These are phyloP conservation scores for Chrysotoxum bicinctum DNA, from an alignment of 2,888 invertebrate genomes.

Conservation along the genomic window DNA sequence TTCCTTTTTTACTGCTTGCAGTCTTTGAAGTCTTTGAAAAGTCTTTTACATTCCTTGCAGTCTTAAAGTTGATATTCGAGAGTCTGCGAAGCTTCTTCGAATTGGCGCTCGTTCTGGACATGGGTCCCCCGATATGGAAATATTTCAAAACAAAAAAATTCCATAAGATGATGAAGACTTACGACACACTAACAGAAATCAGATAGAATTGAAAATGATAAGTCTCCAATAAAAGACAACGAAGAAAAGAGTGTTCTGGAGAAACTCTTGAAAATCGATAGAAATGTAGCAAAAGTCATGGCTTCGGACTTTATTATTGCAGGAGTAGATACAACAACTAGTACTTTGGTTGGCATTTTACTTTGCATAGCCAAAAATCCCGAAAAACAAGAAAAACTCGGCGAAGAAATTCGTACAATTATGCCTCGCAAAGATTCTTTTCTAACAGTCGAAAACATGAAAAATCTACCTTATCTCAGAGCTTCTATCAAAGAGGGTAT, in stretches of 20 bases:
- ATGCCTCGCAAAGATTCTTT: conserved; percentile 79
- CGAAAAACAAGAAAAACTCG: conserved; percentile 85
- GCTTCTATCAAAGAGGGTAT: conserved; percentile 88
- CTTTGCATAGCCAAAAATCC: conserved; percentile 85
- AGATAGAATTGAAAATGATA: conserved; percentile 74
- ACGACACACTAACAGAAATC: conserved; percentile 76
- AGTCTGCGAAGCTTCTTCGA: conserved; percentile 53
- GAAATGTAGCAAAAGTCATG: conserved; percentile 85
- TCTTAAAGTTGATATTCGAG: conserved; percentile 35
- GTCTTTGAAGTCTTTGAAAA: too few species aligned
- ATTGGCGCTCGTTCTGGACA: conserved; percentile 60
- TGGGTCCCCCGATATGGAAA: conserved; percentile 73
- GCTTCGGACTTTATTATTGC: conserved; percentile 86
- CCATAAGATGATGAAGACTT: conserved; percentile 63
- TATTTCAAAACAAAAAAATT: conserved; percentile 70
- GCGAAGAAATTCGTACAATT: conserved; percentile 83
- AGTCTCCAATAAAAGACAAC: conserved; percentile 78
- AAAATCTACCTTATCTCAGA: conserved; percentile 84
- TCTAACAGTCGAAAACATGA: conserved; percentile 80
- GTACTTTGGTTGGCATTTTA: conserved; percentile 83
- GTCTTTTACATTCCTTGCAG: too few species aligned
- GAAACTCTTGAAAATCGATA: conserved; percentile 84
- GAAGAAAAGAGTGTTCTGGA: conserved; percentile 84
- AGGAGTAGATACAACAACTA: conserved; percentile 85
- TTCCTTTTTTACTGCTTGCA: too few species aligned